phyloP scores from a whole-genome alignment of 2,888 invertebrate species.

The Nebria salina region DNA sequence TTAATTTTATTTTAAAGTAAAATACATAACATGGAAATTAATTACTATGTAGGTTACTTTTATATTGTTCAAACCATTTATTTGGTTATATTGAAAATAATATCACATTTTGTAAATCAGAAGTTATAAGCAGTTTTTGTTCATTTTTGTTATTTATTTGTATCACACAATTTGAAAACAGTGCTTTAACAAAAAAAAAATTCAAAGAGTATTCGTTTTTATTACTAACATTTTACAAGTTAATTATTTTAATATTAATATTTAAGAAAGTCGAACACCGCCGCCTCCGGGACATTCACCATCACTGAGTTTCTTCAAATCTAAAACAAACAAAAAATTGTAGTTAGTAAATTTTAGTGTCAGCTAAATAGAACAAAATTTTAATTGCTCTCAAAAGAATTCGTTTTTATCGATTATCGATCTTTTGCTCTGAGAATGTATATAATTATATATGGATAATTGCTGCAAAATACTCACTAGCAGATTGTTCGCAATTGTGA shows the following conservation, averaged over 20 bases:
- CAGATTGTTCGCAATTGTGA: slow-evolving; percentile 73
- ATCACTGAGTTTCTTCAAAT: slow-evolving; percentile 68
- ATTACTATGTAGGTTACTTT: too few species aligned
- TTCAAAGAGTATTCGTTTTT: background rate
- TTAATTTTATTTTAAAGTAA: too few species aligned
- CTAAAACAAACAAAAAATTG: slow-evolving; percentile 62
- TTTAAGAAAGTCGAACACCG: slow-evolving; percentile 70
- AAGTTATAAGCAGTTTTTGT: background rate
- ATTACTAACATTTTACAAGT: background rate
- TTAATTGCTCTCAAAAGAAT: too few species aligned
- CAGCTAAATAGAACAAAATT: background rate
- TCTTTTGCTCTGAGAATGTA: too few species aligned
- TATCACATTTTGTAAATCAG: slow-evolving; percentile 6
- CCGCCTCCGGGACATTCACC: slow-evolving; percentile 73
- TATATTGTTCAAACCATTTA: too few species aligned
- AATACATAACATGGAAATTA: too few species aligned
- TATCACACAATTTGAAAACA: background rate
- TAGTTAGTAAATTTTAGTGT: background rate
- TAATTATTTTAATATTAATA: background rate
- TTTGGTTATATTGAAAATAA: background rate
- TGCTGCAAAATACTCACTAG: slow-evolving; percentile 64
- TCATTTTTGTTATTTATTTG: background rate
- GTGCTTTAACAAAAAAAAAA: background rate
- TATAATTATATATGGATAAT: background rate
- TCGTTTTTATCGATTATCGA: too few species aligned